These are phyloP conservation scores for Astur gentilis DNA, from an alignment of 2,113 vertebrate genomes.

Conservation along the genomic window DNA sequence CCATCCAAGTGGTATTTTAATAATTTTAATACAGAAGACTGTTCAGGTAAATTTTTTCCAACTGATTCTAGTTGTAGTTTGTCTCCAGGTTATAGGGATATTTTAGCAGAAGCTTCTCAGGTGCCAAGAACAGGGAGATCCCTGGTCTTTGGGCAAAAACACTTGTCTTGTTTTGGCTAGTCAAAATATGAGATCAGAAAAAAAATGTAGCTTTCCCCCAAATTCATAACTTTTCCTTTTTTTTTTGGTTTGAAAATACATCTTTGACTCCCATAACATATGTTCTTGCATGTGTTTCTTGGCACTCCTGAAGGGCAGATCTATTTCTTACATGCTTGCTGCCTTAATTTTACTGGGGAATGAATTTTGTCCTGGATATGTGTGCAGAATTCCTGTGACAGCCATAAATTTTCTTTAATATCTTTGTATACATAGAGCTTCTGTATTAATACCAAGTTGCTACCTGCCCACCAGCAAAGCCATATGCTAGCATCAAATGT, in stretches of 20 bases:
- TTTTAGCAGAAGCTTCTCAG: not conserved
- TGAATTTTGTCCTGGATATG: slow-evolving; percentile 14
- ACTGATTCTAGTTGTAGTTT: not conserved
- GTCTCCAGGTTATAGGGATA: not conserved
- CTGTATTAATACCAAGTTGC: not conserved
- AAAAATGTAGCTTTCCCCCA: not conserved
- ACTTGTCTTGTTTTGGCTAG: not conserved
- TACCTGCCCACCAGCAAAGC: slow-evolving; percentile 42
- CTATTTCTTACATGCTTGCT: slow-evolving; percentile 36
- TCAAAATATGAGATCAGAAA: not conserved
- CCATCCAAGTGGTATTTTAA: not conserved
- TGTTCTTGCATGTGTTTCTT: slow-evolving; percentile 47
- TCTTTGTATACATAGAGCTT: not conserved
- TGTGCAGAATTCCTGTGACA: slow-evolving; percentile 39
- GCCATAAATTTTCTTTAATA: slow-evolving; percentile 6
- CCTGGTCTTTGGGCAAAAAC: not conserved
- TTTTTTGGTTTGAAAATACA: not conserved
- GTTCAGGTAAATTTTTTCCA: not conserved
- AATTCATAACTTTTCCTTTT: not conserved
- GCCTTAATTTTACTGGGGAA: not conserved
- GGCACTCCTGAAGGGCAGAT: slow-evolving; percentile 54
- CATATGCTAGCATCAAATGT: slow-evolving; percentile 42
- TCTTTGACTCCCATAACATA: slow-evolving; percentile 23
- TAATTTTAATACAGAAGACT: not conserved
- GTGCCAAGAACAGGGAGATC: not conserved